Base-by-base conservation (phyloP, 2,113 vertebrate species). In the Ploceus nigricollis region DNA sequence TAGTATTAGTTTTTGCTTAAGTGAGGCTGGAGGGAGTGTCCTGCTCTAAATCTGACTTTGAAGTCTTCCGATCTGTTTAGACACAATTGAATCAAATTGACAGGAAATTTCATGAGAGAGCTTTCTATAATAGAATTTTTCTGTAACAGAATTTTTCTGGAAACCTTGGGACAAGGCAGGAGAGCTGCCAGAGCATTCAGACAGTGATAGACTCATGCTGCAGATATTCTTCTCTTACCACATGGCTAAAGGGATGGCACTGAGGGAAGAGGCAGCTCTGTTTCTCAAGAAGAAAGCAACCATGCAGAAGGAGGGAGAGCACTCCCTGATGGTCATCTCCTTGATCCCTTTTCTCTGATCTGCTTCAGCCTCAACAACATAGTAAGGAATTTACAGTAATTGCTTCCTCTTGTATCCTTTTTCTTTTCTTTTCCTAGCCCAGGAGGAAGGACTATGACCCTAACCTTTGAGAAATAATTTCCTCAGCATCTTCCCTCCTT, bases 41-140 rank as follows among this genome's bases (percentile, higher is more conserved):
- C 93, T 96, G 94, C 71, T 95, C 87, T 96, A 91, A 94, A 80
- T 96, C 93, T 85, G 79, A 82, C 95, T 96, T 96, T 93, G 93
- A 96, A 94, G 69, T 89, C 91, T 92, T 94, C 86, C 17, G 1
- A 95, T 91, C 54, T 87, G 50, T 87, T 96, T 82, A 91, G 95
- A 90, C 91, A 88, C 81, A 96, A 96, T 54, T 77, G 71, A 94
- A 95, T 94, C 79, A 90, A 72, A 57, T 37, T 65, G 91, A 69
- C 87, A 93, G 82, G 94, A 94, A 95, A 90, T 94, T 96, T 96
- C 78, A 80, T 82, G 82, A 91, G 48, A 91, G 45, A 82, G 7
- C 7, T 76, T 95, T 94, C 73, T 77, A 11, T 97, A 96, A 96
- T 78, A 89, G 53, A 95, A 94, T 94, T 94, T 94, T 91, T 89